Percentiles rank a stretch among this genome's conserved stretches.
phyloP scores from a whole-genome alignment of 2,113 vertebrate species.

The Ptychochromis oligacanthus region DNA sequence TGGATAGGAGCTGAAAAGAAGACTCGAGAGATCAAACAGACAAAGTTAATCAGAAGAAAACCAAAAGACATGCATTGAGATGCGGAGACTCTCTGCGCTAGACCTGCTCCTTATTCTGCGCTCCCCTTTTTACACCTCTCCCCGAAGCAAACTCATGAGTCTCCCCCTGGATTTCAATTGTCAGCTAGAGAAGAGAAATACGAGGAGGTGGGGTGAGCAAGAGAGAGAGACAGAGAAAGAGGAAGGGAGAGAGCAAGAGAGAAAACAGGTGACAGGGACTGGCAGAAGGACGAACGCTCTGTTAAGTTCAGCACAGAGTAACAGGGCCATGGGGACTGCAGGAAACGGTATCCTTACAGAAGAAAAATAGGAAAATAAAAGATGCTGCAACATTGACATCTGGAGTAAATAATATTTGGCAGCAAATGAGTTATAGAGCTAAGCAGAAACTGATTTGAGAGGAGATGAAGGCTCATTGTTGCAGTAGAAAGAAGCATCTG shows the following conservation, averaged over 20 bases:
- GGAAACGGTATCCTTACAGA: conserved; percentile 63
- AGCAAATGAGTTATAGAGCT: conserved; percentile 58
- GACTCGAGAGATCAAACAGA: conserved; percentile 79
- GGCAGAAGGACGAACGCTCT: conserved; percentile 78
- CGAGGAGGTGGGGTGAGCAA: conserved; percentile 28
- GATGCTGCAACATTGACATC: conserved; percentile 62
- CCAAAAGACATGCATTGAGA: conserved; percentile 67
- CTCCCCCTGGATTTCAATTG: conserved; percentile 77
- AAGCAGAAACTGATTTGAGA: conserved; percentile 33
- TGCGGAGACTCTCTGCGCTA: conserved; percentile 50
- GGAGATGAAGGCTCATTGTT: conserved; percentile 45
- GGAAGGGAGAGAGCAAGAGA: conserved; percentile 4
- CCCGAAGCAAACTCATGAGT: conserved; percentile 61
- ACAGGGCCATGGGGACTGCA: conserved; percentile 76
- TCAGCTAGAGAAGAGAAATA: conserved; percentile 69
- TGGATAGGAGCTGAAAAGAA: conserved; percentile 69
- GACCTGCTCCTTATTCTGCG: conserved; percentile 52
- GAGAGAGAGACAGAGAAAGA: not conserved
- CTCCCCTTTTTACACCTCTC: conserved; percentile 58
- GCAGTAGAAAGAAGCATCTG: conserved; percentile 23
- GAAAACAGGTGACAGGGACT: conserved; percentile 75
- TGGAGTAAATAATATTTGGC: conserved; percentile 64
- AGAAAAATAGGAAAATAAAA: conserved; percentile 68
- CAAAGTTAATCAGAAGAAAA: conserved; percentile 79
- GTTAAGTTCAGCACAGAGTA: conserved; percentile 72